Evolutionary conservation across 2,113 vertebrate species (phyloP).

Genomic region (Mesoclemmys tuberculata): DNA sequence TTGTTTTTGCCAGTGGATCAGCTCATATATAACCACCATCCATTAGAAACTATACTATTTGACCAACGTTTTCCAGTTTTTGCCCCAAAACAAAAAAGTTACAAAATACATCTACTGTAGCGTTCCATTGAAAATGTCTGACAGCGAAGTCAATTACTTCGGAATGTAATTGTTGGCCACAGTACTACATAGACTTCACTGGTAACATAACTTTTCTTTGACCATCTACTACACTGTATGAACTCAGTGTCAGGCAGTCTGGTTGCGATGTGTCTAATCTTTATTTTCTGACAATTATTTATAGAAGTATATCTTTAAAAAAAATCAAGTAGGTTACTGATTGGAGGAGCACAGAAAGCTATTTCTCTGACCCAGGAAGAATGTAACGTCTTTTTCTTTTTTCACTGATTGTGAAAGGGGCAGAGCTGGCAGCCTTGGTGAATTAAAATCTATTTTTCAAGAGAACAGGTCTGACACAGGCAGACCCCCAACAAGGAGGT

Average conservation of each 20-base stretch:
- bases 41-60: neutral
- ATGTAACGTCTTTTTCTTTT: neutral
- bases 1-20: neutral
- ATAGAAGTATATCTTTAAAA: neutral
- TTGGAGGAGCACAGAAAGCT: neutral
- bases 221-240: neutral
- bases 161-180: neutral
- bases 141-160: neutral
- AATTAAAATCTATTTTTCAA: slow-evolving; percentile 32
- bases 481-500: neutral
- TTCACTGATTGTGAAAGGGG: neutral
- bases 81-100: neutral
- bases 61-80: neutral
- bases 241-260: neutral
- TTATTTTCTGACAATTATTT: slow-evolving; percentile 21
- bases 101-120: neutral
- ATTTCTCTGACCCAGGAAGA: neutral
- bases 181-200: neutral
- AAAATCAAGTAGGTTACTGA: neutral
- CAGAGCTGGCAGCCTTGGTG: neutral
- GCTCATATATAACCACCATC: neutral
- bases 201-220: neutral
- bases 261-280: slow-evolving; percentile 7
- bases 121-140: neutral
- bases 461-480: slow-evolving; percentile 16